phyloP scores from a whole-genome alignment of 2,797 vertebrate genomes.

The Poeciliopsis presidionis region DNA sequence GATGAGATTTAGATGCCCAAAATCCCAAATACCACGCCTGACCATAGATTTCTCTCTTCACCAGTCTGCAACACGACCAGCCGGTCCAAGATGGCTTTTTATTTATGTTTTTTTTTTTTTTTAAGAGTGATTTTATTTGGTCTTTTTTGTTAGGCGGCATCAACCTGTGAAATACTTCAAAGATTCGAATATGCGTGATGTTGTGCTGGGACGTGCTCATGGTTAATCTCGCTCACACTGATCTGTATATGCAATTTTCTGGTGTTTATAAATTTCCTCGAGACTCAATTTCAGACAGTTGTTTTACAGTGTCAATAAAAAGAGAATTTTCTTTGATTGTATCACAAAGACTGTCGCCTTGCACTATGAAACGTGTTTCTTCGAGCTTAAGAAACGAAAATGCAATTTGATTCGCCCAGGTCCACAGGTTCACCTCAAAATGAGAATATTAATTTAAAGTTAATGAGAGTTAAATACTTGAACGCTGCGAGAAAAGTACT shows the following conservation, averaged over 20 bases:
- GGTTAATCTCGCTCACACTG: slow-evolving; percentile 29
- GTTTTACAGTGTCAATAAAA: slow-evolving; percentile 78
- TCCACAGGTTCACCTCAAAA: not conserved
- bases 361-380: too few relatives aligned
- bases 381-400: not conserved
- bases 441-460: not conserved
- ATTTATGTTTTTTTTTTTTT: not conserved
- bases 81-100: not conserved
- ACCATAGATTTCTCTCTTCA: not conserved
- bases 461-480: not conserved
- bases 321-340: slow-evolving; percentile 53
- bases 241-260: slow-evolving; percentile 69
- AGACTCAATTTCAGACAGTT: slow-evolving; percentile 57
- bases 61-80: not conserved
- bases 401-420: not conserved
- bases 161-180: slow-evolving; percentile 48
- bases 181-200: slow-evolving; percentile 49
- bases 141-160: slow-evolving; percentile 17
- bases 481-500: not conserved
- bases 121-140: slow-evolving; percentile 17
- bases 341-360: not conserved
- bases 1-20: not conserved
- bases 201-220: slow-evolving; percentile 16
- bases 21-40: not conserved
- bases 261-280: slow-evolving; percentile 67